phyloP scores from a whole-genome alignment of 1,140 invertebrate genomes.

The Drosophila pseudoananassae region DNA sequence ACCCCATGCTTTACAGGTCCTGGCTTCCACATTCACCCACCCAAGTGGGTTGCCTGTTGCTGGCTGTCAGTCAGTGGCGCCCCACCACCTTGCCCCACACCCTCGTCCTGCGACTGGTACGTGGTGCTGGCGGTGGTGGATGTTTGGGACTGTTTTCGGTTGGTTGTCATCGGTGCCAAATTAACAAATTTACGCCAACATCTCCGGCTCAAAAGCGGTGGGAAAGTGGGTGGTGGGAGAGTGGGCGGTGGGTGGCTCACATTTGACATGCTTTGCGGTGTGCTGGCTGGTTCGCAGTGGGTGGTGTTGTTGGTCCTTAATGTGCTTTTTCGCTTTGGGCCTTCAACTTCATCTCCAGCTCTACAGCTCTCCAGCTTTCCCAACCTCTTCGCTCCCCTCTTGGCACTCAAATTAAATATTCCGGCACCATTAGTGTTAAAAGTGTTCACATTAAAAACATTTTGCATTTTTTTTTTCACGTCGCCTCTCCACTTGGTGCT shows the following conservation, averaged over 20 bases:
- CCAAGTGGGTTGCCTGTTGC: slow-evolving; percentile 62
- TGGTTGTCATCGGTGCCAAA: slow-evolving; percentile 82
- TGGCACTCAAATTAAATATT: slow-evolving; percentile 48
- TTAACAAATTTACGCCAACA: slow-evolving; percentile 84
- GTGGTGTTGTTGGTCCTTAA: slow-evolving; percentile 35
- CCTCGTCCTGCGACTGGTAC: slow-evolving; percentile 14
- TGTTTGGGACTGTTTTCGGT: slow-evolving; percentile 30
- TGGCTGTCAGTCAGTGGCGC: slow-evolving; percentile 20
- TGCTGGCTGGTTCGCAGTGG: slow-evolving; percentile 13
- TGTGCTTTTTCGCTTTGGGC: slow-evolving; percentile 19
- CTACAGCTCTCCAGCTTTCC: neutral
- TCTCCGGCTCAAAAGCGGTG: slow-evolving; percentile 64
- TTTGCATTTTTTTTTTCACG: slow-evolving; percentile 55
- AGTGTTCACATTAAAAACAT: slow-evolving; percentile 60
- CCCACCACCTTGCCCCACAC: neutral
- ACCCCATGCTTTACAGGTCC: slow-evolving; percentile 11
- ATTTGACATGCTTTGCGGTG: slow-evolving; percentile 78
- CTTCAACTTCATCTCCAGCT: neutral
- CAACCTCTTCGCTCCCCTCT: neutral
- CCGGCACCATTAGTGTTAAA: slow-evolving; percentile 63
- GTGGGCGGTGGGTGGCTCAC: slow-evolving; percentile 49
- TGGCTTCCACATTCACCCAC: slow-evolving; percentile 3
- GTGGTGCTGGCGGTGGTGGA: slow-evolving; percentile 19
- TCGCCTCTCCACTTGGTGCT: neutral
- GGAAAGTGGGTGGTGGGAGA: neutral